Conservation (phyloP, 1,140 invertebrate species). For the Oryctes rhinoceros region DNA sequence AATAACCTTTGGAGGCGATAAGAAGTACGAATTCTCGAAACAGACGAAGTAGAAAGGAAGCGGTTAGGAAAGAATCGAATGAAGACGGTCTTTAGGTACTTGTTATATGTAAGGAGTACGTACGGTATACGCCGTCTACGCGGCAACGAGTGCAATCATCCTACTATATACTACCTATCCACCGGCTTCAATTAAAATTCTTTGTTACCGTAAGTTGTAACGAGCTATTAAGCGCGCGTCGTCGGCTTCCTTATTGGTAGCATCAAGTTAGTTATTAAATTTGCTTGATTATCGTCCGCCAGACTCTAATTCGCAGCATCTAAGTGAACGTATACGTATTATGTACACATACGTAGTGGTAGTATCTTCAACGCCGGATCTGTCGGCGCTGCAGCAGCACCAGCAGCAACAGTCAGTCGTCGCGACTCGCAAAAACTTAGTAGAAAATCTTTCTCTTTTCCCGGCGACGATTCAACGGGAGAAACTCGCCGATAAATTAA, state of each 20-base stretch:
- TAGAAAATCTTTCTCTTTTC: conserved; percentile 23
- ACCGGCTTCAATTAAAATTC: conserved; percentile 28
- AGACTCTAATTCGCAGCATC: neutral
- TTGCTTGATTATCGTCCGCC: conserved; percentile 30
- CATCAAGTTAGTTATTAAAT: conserved; percentile 28
- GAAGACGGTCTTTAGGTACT: neutral
- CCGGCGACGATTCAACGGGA: neutral
- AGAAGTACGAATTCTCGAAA: neutral
- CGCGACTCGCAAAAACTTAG: conserved; percentile 10
- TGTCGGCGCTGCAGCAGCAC: neutral
- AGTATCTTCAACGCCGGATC: neutral
- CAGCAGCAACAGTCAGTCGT: neutral
- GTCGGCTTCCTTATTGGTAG: conserved; percentile 33
- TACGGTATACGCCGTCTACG: neutral
- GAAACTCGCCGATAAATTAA: neutral
- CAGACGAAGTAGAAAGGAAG: neutral
- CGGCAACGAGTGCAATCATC: neutral
- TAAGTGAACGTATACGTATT: too few relatives aligned
- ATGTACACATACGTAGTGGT: neutral
- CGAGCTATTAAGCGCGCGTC: neutral
- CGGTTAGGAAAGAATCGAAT: neutral
- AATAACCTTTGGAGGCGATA: too few relatives aligned
- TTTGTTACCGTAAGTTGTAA: conserved; percentile 24
- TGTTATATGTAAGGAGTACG: neutral
- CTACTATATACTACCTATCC: neutral